A percentile compares a stretch with the other conserved stretches of the same genome.
Conservation (phyloP, 2,888 invertebrate species). For the Hyposoter didymator region DNA sequence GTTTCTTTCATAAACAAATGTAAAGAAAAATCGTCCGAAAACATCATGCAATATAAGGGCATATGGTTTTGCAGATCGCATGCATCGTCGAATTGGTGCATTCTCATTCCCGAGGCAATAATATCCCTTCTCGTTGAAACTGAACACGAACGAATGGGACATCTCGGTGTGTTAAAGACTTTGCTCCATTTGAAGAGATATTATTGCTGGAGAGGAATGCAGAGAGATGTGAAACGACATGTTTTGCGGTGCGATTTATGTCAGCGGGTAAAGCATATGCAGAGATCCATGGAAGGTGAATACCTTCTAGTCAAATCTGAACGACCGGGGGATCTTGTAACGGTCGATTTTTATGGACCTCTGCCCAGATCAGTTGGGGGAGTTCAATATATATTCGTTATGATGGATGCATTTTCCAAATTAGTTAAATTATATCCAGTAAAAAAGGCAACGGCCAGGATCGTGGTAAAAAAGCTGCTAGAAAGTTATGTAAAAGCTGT, state of each 20-base stretch:
- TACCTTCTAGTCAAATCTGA: background rate
- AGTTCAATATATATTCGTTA: background rate
- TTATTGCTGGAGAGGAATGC: background rate
- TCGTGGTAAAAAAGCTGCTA: background rate
- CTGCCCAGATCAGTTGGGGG: background rate
- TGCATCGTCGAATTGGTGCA: background rate
- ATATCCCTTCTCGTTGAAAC: background rate
- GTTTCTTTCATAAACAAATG: background rate
- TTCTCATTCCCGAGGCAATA: background rate
- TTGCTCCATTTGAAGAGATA: background rate
- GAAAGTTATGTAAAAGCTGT: background rate
- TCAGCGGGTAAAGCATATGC: too few species aligned
- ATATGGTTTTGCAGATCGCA: background rate
- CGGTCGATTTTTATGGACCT: background rate
- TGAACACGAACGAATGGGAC: background rate
- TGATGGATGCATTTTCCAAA: background rate
- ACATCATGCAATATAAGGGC: background rate
- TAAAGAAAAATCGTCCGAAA: background rate
- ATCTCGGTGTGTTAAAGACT: background rate
- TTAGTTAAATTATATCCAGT: background rate
- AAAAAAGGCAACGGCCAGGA: background rate
- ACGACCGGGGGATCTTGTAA: background rate
- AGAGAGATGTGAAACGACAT: background rate
- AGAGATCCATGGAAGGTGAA: too few species aligned
- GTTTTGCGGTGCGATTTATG: background rate